Evolutionary conservation across 2,113 vertebrate genomes (phyloP).

Genomic region (Parus major): DNA sequence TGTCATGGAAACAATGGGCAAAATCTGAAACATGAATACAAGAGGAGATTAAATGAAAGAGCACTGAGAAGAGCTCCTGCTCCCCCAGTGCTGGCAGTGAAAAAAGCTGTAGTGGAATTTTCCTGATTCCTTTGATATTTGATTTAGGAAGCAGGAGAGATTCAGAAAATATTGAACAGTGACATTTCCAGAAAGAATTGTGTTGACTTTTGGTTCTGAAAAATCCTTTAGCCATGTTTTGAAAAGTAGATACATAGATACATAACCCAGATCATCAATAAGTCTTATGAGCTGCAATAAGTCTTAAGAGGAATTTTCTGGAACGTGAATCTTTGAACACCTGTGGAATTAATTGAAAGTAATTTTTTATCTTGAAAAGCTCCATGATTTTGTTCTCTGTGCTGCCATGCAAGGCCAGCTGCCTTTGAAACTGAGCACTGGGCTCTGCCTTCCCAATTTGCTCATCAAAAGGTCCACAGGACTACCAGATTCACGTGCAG

Average conservation of each 20-base stretch:
- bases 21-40: slow-evolving; percentile 1
- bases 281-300: neutral
- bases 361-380: neutral
- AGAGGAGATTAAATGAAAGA: neutral
- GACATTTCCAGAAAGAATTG: neutral
- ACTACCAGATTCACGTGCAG: neutral
- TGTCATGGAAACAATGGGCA: neutral
- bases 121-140: neutral
- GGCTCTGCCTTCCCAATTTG: slow-evolving; percentile 17
- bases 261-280: neutral
- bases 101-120: neutral
- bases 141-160: neutral
- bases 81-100: fast-evolving
- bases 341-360: neutral
- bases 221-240: neutral
- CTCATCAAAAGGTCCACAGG: neutral
- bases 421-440: neutral
- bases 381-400: neutral
- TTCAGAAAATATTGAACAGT: neutral
- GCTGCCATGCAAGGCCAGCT: neutral
- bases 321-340: neutral
- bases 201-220: neutral
- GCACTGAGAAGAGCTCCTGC: neutral
- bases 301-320: neutral
- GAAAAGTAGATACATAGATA: neutral